phyloP scores from a whole-genome alignment of 2,113 vertebrate species.

The Notarius lentiginosus region DNA sequence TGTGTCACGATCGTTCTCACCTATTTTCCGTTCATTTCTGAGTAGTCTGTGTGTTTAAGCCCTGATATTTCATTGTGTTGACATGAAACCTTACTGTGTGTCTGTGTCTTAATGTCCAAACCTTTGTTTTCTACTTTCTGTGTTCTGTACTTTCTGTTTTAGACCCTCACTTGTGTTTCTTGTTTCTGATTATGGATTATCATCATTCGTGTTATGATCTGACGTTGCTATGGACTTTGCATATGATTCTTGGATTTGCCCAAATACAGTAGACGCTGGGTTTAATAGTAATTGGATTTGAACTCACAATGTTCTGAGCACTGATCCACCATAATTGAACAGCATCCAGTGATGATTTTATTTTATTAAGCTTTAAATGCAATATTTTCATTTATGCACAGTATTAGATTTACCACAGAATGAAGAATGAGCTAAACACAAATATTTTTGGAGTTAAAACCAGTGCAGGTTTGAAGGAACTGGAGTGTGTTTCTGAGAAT shows the following conservation, averaged over 20 bases:
- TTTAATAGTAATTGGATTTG: neutral
- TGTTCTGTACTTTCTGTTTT: neutral
- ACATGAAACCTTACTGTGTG: neutral
- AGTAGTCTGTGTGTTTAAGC: neutral
- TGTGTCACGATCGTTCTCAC: neutral
- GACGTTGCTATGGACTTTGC: neutral
- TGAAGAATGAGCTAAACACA: neutral
- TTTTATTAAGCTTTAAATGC: neutral
- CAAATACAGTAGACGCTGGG: neutral
- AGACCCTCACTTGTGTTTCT: neutral
- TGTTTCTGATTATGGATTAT: neutral
- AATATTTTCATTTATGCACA: neutral
- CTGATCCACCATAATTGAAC: neutral
- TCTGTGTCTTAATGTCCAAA: neutral
- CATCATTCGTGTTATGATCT: no score
- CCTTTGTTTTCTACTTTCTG: neutral
- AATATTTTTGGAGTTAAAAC: neutral
- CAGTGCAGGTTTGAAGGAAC: neutral
- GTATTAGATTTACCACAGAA: neutral
- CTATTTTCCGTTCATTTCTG: neutral
- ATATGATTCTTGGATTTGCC: neutral
- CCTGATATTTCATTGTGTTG: neutral
- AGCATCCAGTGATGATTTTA: neutral
- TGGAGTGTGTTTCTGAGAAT: neutral
- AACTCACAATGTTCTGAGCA: neutral